Evolutionary conservation across 2,113 vertebrate species (phyloP).

Genomic region (Podilymbus podiceps): DNA sequence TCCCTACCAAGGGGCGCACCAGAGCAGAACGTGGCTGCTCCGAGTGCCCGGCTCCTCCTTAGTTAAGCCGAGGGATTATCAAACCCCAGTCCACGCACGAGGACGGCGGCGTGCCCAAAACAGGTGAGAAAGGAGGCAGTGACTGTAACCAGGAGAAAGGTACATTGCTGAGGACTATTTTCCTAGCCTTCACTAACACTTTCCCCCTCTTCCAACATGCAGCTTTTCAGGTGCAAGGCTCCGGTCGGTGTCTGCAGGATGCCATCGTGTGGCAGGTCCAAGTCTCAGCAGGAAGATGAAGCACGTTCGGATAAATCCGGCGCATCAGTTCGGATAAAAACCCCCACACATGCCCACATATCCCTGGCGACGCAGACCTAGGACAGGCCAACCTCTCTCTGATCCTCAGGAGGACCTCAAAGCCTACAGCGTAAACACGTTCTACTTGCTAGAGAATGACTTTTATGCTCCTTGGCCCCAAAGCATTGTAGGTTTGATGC

Average conservation of each 20-base stretch:
- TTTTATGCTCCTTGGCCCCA: not conserved
- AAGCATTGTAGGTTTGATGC: rapidly evolving
- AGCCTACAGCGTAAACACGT: not conserved
- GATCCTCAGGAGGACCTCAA: not conserved
- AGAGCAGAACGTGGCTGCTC: not conserved
- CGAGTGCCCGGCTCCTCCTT: rapidly evolving
- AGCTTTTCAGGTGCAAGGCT: not conserved
- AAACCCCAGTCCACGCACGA: rapidly evolving
- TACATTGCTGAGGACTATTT: not conserved
- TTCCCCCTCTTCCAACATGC: not conserved
- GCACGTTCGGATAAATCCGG: not conserved
- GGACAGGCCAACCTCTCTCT: not conserved
- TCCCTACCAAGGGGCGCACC: not conserved
- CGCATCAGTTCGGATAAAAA: not conserved
- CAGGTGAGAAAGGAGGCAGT: not conserved
- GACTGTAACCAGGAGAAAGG: not conserved
- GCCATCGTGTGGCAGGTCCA: constrained; percentile 69
- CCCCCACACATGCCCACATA: rapidly evolving
- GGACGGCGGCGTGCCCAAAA: not conserved
- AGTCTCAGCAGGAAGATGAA: not conserved
- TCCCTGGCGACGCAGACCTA: not conserved
- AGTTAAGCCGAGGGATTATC: not conserved
- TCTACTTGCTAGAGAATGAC: not conserved
- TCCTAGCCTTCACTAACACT: not conserved
- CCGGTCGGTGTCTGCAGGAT: not conserved